Evolutionary conservation across 1,140 invertebrate genomes (phyloP).

Genomic region (Calephelis nemesis): DNA sequence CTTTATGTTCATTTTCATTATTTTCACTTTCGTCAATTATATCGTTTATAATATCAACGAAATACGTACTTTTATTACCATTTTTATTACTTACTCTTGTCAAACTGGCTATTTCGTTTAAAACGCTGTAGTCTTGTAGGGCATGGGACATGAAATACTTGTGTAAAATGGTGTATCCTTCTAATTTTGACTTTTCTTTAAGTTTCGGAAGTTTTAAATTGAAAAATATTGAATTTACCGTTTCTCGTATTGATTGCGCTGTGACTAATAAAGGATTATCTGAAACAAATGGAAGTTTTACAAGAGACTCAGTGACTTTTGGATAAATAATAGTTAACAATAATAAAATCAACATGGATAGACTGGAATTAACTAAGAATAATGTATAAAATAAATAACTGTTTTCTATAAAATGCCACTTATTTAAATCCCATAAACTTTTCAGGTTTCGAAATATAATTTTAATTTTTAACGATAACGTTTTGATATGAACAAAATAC

Average conservation of each 20-base stretch:
- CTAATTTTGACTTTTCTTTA: constrained; percentile 33
- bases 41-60: constrained; percentile 49
- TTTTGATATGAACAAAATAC: neutral
- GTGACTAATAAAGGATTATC: constrained; percentile 22
- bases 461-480: neutral
- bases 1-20: constrained; percentile 26
- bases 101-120: constrained; percentile 45
- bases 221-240: constrained; percentile 41
- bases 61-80: constrained; percentile 37
- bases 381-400: constrained; percentile 5
- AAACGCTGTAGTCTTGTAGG: constrained; percentile 38
- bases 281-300: constrained; percentile 8
- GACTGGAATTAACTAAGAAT: constrained; percentile 8
- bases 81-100: constrained; percentile 41
- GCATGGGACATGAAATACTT: constrained; percentile 46
- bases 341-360: constrained; percentile 11
- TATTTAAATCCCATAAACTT: neutral
- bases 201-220: constrained; percentile 36
- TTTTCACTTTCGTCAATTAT: constrained; percentile 40
- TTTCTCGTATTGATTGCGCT: constrained; percentile 30
- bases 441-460: constrained; percentile 4
- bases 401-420: neutral
- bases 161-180: constrained; percentile 44
- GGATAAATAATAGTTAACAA: constrained; percentile 2
- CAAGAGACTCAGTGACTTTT: constrained; percentile 1